A percentile compares a stretch with the other conserved stretches of the same genome.
phyloP scores from a whole-genome alignment of 1,140 invertebrate species.

The Atta cephalotes region DNA sequence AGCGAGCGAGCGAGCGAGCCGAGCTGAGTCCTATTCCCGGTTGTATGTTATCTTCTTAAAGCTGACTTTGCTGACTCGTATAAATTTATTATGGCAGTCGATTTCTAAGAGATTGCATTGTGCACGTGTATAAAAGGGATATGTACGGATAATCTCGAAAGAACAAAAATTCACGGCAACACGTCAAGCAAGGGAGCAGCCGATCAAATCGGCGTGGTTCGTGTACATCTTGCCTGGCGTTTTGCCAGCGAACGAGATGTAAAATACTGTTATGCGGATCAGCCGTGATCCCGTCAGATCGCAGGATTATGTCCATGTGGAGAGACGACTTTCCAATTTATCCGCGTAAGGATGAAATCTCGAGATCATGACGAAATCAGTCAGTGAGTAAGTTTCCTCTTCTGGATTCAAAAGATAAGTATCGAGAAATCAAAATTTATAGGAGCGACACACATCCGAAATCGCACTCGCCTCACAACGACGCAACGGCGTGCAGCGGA shows the following conservation, averaged over 20 bases:
- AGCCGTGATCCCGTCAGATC: conserved; percentile 58
- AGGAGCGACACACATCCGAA: conserved; percentile 34
- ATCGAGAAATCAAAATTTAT: conserved; percentile 12
- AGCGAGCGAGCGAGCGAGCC: conserved; percentile 9
- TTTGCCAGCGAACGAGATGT: conserved; percentile 41
- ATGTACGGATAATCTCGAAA: conserved; percentile 48
- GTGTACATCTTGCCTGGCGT: neutral
- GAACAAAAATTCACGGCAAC: conserved; percentile 55
- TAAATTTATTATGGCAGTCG: conserved; percentile 62
- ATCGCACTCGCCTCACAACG: conserved; percentile 22
- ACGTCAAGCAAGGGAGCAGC: neutral
- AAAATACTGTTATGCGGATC: conserved; percentile 56
- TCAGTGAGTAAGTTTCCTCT: neutral
- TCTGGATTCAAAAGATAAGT: neutral
- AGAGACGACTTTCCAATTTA: conserved; percentile 62
- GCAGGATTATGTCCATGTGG: conserved; percentile 58
- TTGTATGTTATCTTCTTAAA: conserved; percentile 63
- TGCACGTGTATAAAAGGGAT: conserved; percentile 24
- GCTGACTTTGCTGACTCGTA: conserved; percentile 64
- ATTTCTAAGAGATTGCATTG: conserved; percentile 58
- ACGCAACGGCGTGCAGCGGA: conserved; percentile 9
- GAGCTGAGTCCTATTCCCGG: conserved; percentile 30
- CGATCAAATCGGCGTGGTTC: neutral
- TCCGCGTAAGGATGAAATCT: conserved; percentile 25
- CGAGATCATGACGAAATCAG: neutral